These are phyloP conservation scores for Colostygia pectinataria DNA, from an alignment of 2,888 invertebrate genomes.

Conservation along the genomic window DNA sequence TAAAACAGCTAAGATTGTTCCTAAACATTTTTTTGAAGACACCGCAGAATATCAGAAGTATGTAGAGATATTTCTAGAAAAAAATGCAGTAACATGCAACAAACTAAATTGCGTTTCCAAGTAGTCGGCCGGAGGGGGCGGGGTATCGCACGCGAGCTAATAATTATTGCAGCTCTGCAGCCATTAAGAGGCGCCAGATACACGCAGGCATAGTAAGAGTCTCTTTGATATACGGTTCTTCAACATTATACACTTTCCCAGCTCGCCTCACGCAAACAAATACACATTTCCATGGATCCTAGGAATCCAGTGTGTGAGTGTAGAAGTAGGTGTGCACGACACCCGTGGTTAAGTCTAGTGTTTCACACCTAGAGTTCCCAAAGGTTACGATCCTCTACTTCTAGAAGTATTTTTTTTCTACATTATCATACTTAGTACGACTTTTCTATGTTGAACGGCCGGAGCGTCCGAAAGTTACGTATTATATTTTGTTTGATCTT, in stretches of 20 bases:
- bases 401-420: too few relatives aligned
- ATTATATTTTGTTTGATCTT: too few relatives aligned
- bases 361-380: too few relatives aligned
- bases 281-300: not conserved
- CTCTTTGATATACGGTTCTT: constrained; percentile 3
- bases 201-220: constrained; percentile 34
- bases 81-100: not conserved
- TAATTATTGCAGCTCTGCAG: constrained; percentile 77
- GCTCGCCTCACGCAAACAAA: not conserved
- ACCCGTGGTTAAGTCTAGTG: too few relatives aligned
- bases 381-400: too few relatives aligned
- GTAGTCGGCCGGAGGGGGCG: constrained; percentile 50
- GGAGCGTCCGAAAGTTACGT: constrained; percentile 15
- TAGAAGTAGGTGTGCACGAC: too few relatives aligned
- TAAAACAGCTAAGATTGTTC: too few relatives aligned
- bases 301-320: not conserved
- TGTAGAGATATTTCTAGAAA: not conserved
- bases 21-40: too few relatives aligned
- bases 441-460: too few relatives aligned
- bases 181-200: constrained; percentile 81
- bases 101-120: constrained; percentile 52
- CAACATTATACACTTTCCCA: constrained; percentile 1
- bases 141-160: constrained; percentile 71
- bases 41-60: not conserved
- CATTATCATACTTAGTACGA: too few relatives aligned